Conservation (phyloP, 2,888 invertebrate species). For the Acrobasis consociella region DNA sequence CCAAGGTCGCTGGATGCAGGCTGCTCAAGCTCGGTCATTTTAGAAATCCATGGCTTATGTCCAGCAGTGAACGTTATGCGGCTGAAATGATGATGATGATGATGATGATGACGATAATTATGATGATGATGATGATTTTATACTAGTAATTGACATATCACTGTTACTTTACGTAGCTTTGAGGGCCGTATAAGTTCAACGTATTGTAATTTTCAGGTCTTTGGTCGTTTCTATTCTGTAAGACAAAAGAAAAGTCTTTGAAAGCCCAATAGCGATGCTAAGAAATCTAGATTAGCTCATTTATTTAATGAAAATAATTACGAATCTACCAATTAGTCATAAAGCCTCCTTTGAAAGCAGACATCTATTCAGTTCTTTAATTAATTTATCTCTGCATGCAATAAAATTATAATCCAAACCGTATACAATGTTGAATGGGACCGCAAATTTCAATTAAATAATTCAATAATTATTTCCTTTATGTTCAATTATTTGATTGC, state of each 20-base stretch:
- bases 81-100: too few species aligned
- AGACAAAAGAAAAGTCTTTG: background rate
- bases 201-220: background rate
- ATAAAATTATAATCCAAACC: background rate
- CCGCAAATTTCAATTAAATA: background rate
- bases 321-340: background rate
- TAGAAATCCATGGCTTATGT: too few species aligned
- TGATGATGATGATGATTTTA: too few species aligned
- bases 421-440: background rate
- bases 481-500: too few species aligned
- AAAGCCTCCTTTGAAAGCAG: background rate
- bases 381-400: background rate
- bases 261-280: background rate
- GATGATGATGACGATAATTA: too few species aligned
- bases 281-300: background rate
- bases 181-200: background rate
- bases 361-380: background rate
- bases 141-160: too few species aligned
- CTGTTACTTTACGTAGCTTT: too few species aligned
- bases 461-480: too few species aligned
- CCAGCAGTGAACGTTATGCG: too few species aligned
- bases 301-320: conserved; percentile 25
- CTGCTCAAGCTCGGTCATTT: too few species aligned
- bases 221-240: background rate
- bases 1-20: too few species aligned